Evolutionary conservation across 2,888 invertebrate genomes (phyloP).

Genomic region (Euplexia lucipara): DNA sequence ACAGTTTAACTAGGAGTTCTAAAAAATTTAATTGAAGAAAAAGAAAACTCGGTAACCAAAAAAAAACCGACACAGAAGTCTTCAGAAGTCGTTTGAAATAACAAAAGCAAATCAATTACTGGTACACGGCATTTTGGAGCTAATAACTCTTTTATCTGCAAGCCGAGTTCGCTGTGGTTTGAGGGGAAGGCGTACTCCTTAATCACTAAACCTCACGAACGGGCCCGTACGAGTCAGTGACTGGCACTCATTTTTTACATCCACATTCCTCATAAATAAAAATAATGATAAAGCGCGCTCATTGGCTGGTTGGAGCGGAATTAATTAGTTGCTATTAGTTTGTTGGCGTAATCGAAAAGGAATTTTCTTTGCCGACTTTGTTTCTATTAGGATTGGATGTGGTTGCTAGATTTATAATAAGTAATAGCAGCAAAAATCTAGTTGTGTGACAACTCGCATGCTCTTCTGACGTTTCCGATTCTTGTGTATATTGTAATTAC

Average conservation of each 20-base stretch:
- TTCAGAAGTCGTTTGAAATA: conserved; percentile 49
- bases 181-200: conserved; percentile 63
- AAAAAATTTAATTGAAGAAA: conserved; percentile 19
- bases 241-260: conserved; percentile 62
- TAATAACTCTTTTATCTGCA: conserved; percentile 67
- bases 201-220: conserved; percentile 78
- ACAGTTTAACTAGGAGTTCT: not conserved
- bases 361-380: not conserved
- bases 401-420: no score
- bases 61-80: conserved; percentile 40
- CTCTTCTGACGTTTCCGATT: no score
- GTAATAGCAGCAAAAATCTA: no score
- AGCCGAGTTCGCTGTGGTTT: conserved; percentile 56
- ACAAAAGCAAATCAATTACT: conserved; percentile 65
- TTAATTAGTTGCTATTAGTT: conserved; percentile 47
- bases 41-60: conserved; percentile 1
- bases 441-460: no score
- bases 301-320: conserved; percentile 39
- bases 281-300: conserved; percentile 51
- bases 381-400: not conserved
- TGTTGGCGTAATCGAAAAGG: conserved; percentile 22
- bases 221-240: conserved; percentile 34
- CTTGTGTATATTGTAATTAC: no score
- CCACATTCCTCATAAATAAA: conserved; percentile 59
- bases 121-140: conserved; percentile 51